phyloP scores from a whole-genome alignment of 2,888 invertebrate species.

The Xanthia icteritia region DNA sequence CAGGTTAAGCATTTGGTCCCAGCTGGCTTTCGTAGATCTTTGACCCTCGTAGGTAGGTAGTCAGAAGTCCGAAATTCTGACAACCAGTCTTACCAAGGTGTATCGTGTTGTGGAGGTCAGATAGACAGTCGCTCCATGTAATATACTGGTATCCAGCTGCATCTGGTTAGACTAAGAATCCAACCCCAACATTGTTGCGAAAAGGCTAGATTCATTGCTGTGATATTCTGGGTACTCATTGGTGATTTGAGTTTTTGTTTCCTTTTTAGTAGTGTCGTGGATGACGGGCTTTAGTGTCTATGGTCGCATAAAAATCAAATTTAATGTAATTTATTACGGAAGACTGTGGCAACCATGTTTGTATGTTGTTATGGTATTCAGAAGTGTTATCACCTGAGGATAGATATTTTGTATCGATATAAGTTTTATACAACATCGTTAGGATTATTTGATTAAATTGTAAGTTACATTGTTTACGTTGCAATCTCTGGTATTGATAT shows the following conservation, averaged over 20 bases:
- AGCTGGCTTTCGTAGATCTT: too few species aligned
- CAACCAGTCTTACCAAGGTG: too few species aligned
- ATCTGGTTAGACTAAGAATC: too few species aligned
- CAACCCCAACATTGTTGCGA: too few species aligned
- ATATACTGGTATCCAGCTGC: too few species aligned
- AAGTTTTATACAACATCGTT: slow-evolving; percentile 6
- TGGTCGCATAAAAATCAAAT: slow-evolving; percentile 60
- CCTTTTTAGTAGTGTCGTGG: not conserved
- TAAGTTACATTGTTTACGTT: slow-evolving; percentile 9
- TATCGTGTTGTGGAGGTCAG: too few species aligned
- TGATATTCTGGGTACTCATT: not conserved
- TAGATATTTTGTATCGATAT: slow-evolving; percentile 27
- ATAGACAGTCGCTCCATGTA: too few species aligned
- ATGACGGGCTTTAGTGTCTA: slow-evolving; percentile 3
- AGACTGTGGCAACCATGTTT: slow-evolving; percentile 23
- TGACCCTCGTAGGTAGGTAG: too few species aligned
- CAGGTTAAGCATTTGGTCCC: too few species aligned
- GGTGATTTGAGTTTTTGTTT: not conserved
- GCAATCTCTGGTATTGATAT: slow-evolving; percentile 3
- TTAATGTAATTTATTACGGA: slow-evolving; percentile 48
- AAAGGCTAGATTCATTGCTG: not conserved
- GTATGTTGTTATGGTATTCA: slow-evolving; percentile 24
- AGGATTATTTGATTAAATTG: slow-evolving; percentile 10
- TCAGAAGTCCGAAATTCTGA: too few species aligned
- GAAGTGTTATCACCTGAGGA: slow-evolving; percentile 36